These are phyloP conservation scores for Euphonia xanthogaster DNA, from an alignment of 2,797 vertebrate genomes.

Conservation along the genomic window DNA sequence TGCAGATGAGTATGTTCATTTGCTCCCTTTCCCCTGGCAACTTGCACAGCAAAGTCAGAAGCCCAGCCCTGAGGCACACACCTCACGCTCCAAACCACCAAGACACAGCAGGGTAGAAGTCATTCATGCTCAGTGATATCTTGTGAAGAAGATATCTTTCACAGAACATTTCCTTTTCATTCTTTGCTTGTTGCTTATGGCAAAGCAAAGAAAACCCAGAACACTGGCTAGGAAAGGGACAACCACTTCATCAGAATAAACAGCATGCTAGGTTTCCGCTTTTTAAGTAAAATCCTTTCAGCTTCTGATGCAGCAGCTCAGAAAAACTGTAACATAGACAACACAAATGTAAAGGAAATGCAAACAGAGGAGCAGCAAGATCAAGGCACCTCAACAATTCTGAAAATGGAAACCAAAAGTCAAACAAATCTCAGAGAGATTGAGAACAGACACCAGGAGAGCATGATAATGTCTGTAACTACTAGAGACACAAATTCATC, in stretches of 20 bases:
- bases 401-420: neutral
- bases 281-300: neutral
- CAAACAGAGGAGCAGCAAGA: neutral
- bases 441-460: neutral
- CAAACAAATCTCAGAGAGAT: neutral
- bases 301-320: neutral
- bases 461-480: rapidly evolving
- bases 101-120: neutral
- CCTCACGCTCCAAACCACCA: neutral
- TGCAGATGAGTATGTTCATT: neutral
- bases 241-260: neutral
- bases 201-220: neutral
- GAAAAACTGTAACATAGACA: neutral
- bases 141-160: neutral
- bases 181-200: neutral
- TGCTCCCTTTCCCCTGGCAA: neutral
- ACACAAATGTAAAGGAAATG: neutral
- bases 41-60: neutral
- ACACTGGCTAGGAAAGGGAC: neutral
- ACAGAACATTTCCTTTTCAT: neutral
- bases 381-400: neutral
- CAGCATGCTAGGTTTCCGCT: rapidly evolving
- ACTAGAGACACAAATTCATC: neutral
- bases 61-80: neutral
- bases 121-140: neutral